Evolutionary conservation across 2,888 invertebrate genomes (phyloP).

Genomic region (Eristalinus aeneus): DNA sequence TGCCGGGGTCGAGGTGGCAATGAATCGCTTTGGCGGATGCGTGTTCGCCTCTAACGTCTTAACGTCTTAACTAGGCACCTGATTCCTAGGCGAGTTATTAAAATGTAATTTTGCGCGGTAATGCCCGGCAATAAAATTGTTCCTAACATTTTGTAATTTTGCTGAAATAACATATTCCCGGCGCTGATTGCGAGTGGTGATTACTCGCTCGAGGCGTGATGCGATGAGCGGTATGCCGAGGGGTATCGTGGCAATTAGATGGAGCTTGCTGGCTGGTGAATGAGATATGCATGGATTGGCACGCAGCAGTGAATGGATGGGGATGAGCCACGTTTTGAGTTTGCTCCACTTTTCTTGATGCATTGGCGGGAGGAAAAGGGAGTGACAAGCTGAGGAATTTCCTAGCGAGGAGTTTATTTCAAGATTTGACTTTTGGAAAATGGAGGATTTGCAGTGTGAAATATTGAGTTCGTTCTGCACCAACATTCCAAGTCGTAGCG

Average conservation of each 20-base stretch:
- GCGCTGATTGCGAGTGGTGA: conserved; percentile 12
- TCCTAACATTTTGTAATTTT: conserved; percentile 38
- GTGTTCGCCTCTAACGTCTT: conserved; percentile 24
- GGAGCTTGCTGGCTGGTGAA: background rate
- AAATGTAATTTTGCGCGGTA: conserved; percentile 55
- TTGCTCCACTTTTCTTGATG: background rate
- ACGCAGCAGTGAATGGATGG: background rate
- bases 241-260: background rate
- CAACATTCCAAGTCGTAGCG: too few relatives aligned
- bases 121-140: conserved; percentile 32
- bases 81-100: conserved; percentile 55
- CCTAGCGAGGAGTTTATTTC: too few relatives aligned
- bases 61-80: conserved; percentile 20
- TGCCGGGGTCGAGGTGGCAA: background rate
- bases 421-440: too few relatives aligned
- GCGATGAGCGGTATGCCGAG: background rate
- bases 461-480: too few relatives aligned
- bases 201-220: background rate
- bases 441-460: too few relatives aligned
- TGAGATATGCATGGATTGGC: background rate
- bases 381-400: too few relatives aligned
- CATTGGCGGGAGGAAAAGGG: background rate
- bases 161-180: conserved; percentile 1
- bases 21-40: conserved; percentile 26
- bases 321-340: background rate